phyloP scores from a whole-genome alignment of 2,888 invertebrate genomes.

The Melipona bicolor region DNA sequence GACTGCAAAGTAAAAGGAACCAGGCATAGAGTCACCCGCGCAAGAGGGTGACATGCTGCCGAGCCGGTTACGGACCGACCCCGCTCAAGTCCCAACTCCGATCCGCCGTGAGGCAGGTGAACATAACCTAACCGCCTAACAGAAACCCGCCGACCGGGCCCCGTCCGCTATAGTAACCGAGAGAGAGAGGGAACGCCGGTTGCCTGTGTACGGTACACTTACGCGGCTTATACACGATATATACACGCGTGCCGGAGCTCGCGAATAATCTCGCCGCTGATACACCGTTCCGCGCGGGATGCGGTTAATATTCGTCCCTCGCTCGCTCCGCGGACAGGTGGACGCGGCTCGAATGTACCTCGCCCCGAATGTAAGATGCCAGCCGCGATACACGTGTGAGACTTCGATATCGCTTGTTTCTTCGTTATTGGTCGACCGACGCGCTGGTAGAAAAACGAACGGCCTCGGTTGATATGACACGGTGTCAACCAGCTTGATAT shows the following conservation, averaged over 20 bases:
- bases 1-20: conserved; percentile 82
- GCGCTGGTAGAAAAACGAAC: neutral
- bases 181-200: neutral
- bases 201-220: conserved; percentile 47
- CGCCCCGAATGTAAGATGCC: conserved; percentile 2
- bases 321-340: conserved; percentile 47
- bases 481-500: neutral
- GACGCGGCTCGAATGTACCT: conserved; percentile 32
- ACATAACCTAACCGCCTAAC: conserved; percentile 78
- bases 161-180: conserved; percentile 55
- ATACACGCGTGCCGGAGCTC: conserved; percentile 48
- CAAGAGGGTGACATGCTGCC: conserved; percentile 84
- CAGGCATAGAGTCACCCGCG: conserved; percentile 83
- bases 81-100: conserved; percentile 63
- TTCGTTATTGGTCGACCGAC: neutral
- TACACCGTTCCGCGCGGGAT: conserved; percentile 46
- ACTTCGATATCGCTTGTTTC: conserved; percentile 12
- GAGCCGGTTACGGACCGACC: conserved; percentile 81
- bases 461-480: neutral
- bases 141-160: conserved; percentile 65
- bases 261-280: conserved; percentile 57
- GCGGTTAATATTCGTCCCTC: conserved; percentile 62
- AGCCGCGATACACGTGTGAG: conserved; percentile 12
- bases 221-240: conserved; percentile 61
- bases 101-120: conserved; percentile 80